Conservation (phyloP, 2,888 invertebrate species). For the Temnothorax ravouxi region DNA sequence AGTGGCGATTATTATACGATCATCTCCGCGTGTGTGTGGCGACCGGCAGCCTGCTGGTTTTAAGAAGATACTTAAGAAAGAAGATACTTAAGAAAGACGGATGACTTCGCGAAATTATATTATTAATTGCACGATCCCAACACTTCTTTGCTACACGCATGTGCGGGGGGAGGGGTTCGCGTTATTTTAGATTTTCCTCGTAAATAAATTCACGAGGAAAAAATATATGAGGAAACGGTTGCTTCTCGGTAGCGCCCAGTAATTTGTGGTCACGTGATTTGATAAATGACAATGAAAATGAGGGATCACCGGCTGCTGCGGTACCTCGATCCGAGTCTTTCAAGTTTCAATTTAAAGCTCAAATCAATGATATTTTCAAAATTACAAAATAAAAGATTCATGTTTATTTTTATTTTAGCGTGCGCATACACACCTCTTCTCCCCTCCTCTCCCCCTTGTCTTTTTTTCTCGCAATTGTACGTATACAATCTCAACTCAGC, state of each 20-base stretch:
- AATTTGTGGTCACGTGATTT: conserved; percentile 26
- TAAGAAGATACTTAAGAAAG: conserved; percentile 1
- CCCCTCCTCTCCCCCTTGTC: background rate
- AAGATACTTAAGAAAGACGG: conserved; percentile 14
- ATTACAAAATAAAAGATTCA: background rate
- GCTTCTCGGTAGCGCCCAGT: background rate
- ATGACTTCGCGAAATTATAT: conserved; percentile 39
- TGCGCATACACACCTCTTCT: background rate
- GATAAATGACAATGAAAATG: conserved; percentile 7
- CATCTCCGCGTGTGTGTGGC: background rate
- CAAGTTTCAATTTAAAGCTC: conserved; percentile 10
- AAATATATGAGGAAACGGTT: conserved; percentile 20
- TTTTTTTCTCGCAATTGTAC: conserved; percentile 8
- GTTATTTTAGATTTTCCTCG: conserved; percentile 32
- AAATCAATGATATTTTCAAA: background rate
- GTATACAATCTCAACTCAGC: conserved; percentile 23
- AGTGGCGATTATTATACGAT: conserved; percentile 34
- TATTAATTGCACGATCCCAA: conserved; percentile 31
- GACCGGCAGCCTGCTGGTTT: background rate
- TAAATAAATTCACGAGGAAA: conserved; percentile 32
- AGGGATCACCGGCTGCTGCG: background rate
- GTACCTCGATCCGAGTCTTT: background rate
- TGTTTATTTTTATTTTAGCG: background rate
- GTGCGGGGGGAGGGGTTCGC: background rate
- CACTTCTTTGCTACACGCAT: background rate